These are phyloP conservation scores for Rana temporaria DNA, from an alignment of 2,113 vertebrate species.

Conservation along the genomic window DNA sequence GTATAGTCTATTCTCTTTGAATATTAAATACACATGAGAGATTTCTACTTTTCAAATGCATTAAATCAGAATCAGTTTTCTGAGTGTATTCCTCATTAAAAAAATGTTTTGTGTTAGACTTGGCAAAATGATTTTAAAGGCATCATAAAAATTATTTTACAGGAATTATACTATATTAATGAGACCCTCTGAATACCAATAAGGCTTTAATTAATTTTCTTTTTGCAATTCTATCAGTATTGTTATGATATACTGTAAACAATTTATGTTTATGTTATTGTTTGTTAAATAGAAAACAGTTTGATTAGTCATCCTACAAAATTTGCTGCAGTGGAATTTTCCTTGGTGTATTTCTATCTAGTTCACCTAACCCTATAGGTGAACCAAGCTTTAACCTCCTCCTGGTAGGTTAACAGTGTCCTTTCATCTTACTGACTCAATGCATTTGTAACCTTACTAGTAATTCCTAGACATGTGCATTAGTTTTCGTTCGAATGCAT, in stretches of 20 bases:
- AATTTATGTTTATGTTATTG: background rate
- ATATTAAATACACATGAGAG: slow-evolving; percentile 48
- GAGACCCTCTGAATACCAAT: background rate
- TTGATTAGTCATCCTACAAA: too few species aligned
- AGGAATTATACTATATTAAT: slow-evolving; percentile 2
- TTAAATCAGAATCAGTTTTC: slow-evolving; percentile 28
- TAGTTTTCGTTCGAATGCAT: too few species aligned
- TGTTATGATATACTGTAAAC: background rate
- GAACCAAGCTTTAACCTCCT: too few species aligned
- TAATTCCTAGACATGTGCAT: too few species aligned
- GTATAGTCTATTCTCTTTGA: slow-evolving; percentile 50
- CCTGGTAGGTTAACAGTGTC: too few species aligned
- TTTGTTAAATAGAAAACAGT: background rate
- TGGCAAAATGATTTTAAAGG: background rate
- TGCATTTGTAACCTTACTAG: too few species aligned
- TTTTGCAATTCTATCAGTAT: too few species aligned
- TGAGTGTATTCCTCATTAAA: slow-evolving; percentile 38
- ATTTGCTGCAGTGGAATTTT: too few species aligned
- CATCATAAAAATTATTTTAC: too few species aligned
- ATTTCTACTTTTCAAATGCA: slow-evolving; percentile 49
- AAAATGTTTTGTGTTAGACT: background rate
- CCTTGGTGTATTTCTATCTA: too few species aligned
- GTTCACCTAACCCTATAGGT: too few species aligned
- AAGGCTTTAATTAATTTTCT: background rate
- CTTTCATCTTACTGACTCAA: too few species aligned